Conservation (phyloP, 2,888 invertebrate species). For the Eumerus sabulonum region DNA sequence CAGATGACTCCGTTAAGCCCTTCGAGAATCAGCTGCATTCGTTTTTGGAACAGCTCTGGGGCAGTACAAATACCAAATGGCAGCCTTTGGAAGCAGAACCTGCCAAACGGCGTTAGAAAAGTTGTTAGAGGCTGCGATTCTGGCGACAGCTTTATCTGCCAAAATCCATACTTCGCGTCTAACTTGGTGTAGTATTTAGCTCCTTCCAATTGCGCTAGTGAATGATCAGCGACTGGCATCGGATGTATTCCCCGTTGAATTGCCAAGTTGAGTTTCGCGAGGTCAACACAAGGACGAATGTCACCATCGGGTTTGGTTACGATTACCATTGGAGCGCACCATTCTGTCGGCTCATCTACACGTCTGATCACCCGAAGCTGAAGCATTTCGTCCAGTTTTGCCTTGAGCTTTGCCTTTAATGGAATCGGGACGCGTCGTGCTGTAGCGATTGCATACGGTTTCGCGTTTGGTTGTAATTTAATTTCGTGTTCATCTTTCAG, state of each 20-base stretch:
- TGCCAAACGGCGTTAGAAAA: slow-evolving; percentile 50
- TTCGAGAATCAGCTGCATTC: slow-evolving; percentile 31
- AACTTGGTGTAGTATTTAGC: slow-evolving; percentile 71
- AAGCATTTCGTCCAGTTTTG: slow-evolving; percentile 31
- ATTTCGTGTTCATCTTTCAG: slow-evolving; percentile 17
- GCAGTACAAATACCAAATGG: slow-evolving; percentile 45
- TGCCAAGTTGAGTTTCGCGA: slow-evolving; percentile 6
- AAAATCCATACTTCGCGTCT: slow-evolving; percentile 70
- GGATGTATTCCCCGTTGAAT: slow-evolving; percentile 58
- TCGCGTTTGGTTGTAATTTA: not conserved
- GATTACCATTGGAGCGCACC: slow-evolving; percentile 43
- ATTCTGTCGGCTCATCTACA: slow-evolving; percentile 37
- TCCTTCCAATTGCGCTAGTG: slow-evolving; percentile 61
- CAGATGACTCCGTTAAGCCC: slow-evolving; percentile 32
- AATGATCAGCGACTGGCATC: slow-evolving; percentile 66
- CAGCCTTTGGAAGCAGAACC: slow-evolving; percentile 42
- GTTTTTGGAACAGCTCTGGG: slow-evolving; percentile 47
- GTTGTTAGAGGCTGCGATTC: slow-evolving; percentile 27
- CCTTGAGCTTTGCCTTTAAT: slow-evolving; percentile 15
- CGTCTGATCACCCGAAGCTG: slow-evolving; percentile 22
- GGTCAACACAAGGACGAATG: slow-evolving; percentile 16
- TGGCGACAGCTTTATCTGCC: slow-evolving; percentile 35
- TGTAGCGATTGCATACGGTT: slow-evolving; percentile 28
- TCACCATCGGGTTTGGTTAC: slow-evolving; percentile 20
- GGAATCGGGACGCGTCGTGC: slow-evolving; percentile 18